These are phyloP conservation scores for Drosophila anceps DNA, from an alignment of 2,888 invertebrate genomes.

Conservation along the genomic window DNA sequence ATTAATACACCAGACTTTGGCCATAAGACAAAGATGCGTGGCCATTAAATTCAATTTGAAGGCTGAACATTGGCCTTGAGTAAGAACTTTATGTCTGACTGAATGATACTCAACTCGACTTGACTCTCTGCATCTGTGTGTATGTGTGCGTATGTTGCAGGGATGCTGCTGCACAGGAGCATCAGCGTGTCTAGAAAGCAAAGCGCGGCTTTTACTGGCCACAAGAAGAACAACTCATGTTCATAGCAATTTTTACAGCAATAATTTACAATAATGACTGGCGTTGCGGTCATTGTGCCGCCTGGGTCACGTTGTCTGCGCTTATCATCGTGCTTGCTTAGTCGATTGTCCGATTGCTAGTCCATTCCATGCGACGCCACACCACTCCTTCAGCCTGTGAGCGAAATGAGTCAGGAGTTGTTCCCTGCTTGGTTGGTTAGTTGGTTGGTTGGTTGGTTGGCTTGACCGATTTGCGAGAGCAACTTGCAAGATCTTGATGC, in stretches of 20 bases:
- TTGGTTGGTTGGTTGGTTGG: conserved; percentile 17
- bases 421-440: conserved; percentile 11
- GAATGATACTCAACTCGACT: conserved; percentile 11
- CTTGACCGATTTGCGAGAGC: conserved; percentile 75
- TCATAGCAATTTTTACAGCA: conserved; percentile 74
- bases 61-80: conserved; percentile 79
- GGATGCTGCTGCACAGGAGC: conserved; percentile 43
- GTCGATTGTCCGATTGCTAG: conserved; percentile 37
- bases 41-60: conserved; percentile 82
- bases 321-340: conserved; percentile 46
- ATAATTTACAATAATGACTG: conserved; percentile 79
- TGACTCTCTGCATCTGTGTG: neutral
- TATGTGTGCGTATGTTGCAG: neutral
- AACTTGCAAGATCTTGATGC: conserved; percentile 72
- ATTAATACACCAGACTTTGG: conserved; percentile 78
- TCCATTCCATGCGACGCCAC: neutral
- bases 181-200: conserved; percentile 55
- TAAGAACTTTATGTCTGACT: conserved; percentile 41
- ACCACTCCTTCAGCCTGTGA: conserved; percentile 4
- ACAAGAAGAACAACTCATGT: conserved; percentile 34
- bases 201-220: conserved; percentile 59
- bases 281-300: conserved; percentile 75
- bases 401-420: conserved; percentile 50
- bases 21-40: conserved; percentile 75
- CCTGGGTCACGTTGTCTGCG: conserved; percentile 74